These are phyloP conservation scores for Antennarius striatus DNA, from an alignment of 2,113 vertebrate species.

Conservation along the genomic window DNA sequence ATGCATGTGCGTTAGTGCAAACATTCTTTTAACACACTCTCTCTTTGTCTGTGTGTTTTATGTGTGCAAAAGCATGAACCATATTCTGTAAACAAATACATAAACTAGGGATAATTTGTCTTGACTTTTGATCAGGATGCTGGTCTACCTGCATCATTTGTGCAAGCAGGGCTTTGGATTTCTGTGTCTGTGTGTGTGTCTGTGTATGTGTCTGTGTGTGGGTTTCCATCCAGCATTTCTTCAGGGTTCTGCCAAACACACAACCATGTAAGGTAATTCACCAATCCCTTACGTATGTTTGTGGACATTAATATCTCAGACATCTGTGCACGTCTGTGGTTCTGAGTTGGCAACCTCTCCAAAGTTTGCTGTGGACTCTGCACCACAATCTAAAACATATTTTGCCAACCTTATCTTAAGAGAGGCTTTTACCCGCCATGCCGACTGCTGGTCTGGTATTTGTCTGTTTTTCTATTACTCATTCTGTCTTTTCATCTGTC, in stretches of 20 bases:
- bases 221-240: slow-evolving; percentile 35
- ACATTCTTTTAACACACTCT: slow-evolving; percentile 28
- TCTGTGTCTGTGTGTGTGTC: slow-evolving; percentile 36
- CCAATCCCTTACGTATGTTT: slow-evolving; percentile 39
- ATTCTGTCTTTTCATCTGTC: slow-evolving; percentile 57
- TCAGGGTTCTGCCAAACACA: slow-evolving; percentile 54
- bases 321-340: slow-evolving; percentile 65
- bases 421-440: slow-evolving; percentile 70
- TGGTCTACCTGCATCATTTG: slow-evolving; percentile 56
- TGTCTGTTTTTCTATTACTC: slow-evolving; percentile 74
- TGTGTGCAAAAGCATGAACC: slow-evolving; percentile 38
- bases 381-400: slow-evolving; percentile 69
- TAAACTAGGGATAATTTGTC: slow-evolving; percentile 55
- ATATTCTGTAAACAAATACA: slow-evolving; percentile 37
- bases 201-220: background rate
- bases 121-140: slow-evolving; percentile 39
- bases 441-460: slow-evolving; percentile 78
- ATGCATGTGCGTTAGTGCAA: slow-evolving; percentile 27
- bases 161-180: slow-evolving; percentile 3
- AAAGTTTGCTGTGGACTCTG: slow-evolving; percentile 57
- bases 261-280: slow-evolving; percentile 62
- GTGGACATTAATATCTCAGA: slow-evolving; percentile 65
- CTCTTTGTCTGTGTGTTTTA: slow-evolving; percentile 30
- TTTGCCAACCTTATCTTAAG: slow-evolving; percentile 74
- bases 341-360: slow-evolving; percentile 65